Percentiles rank a stretch among this genome's conserved stretches.
These are phyloP conservation scores for Melanotaenia boesemani DNA, from an alignment of 2,797 vertebrate species.

Conservation along the genomic window DNA sequence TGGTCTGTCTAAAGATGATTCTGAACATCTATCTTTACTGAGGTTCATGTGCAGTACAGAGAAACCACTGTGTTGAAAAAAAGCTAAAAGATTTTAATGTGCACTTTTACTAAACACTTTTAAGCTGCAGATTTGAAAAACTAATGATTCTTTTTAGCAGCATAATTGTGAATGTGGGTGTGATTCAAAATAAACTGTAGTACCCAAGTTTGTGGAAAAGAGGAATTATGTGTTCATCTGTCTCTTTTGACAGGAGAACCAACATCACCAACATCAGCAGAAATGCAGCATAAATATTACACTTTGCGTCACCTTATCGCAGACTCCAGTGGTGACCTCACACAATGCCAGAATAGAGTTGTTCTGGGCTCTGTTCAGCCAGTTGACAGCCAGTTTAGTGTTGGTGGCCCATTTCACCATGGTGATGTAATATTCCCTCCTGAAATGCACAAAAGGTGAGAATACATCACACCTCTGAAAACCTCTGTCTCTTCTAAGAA, in stretches of 20 bases:
- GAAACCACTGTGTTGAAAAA: neutral
- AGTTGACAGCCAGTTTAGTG: constrained; percentile 97
- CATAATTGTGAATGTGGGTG: neutral
- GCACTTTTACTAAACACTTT: constrained; percentile 4
- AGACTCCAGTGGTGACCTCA: constrained; percentile 95
- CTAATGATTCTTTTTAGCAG: neutral
- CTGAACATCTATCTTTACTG: no score
- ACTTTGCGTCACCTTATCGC: constrained; percentile 89
- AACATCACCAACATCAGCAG: neutral
- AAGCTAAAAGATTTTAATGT: neutral
- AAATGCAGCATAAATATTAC: neutral
- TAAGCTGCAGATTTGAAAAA: neutral
- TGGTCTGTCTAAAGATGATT: no score
- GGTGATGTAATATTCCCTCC: constrained; percentile 95
- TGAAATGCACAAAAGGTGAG: constrained; percentile 39
- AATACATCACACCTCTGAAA: constrained; percentile 20
- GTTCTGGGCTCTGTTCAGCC: constrained; percentile 97
- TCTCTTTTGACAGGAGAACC: neutral
- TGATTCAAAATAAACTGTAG: constrained; percentile 1
- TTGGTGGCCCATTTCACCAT: constrained; percentile 99
- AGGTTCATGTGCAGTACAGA: no score
- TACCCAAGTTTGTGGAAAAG: neutral
- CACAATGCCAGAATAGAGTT: constrained; percentile 97
- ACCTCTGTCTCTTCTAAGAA: neutral
- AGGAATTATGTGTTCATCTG: neutral